These are phyloP conservation scores for Drosophila baimaii DNA, from an alignment of 1,140 invertebrate species.

Conservation along the genomic window DNA sequence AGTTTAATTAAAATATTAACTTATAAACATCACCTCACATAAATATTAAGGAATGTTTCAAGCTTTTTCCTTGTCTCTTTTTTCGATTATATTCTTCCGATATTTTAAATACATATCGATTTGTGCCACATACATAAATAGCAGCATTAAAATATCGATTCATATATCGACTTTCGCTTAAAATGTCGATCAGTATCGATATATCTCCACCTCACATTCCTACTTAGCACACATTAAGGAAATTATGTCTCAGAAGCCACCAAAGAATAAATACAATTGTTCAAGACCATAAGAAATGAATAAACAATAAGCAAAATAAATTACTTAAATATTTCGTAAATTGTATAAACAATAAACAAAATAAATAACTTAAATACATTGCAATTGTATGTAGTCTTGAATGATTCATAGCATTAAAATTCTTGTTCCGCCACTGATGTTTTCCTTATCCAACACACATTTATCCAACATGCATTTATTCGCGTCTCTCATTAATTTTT, in stretches of 20 bases:
- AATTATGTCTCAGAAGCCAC: not conserved
- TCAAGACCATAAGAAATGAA: not conserved
- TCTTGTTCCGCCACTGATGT: conserved; percentile 6
- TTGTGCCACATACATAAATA: too few relatives aligned
- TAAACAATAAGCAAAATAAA: conserved; percentile 16
- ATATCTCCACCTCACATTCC: too few relatives aligned
- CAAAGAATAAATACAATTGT: not conserved
- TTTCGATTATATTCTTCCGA: too few relatives aligned
- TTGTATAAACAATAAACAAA: conserved; percentile 9
- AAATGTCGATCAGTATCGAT: too few relatives aligned
- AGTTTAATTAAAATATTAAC: too few relatives aligned
- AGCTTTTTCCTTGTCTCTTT: too few relatives aligned
- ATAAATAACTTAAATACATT: conserved; percentile 10
- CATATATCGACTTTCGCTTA: too few relatives aligned
- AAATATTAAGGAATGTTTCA: too few relatives aligned
- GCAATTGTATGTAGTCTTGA: not conserved
- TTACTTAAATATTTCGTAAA: conserved; percentile 8
- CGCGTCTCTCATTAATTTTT: conserved; percentile 3
- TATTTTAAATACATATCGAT: too few relatives aligned
- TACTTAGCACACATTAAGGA: not conserved
- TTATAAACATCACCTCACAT: too few relatives aligned
- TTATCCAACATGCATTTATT: conserved; percentile 15
- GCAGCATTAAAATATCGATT: too few relatives aligned
- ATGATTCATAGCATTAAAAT: conserved; percentile 15
- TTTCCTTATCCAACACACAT: not conserved